Conservation (phyloP, 35 echinoderm and acorn worm genomes). For the Ophiothrix spiculata region DNA sequence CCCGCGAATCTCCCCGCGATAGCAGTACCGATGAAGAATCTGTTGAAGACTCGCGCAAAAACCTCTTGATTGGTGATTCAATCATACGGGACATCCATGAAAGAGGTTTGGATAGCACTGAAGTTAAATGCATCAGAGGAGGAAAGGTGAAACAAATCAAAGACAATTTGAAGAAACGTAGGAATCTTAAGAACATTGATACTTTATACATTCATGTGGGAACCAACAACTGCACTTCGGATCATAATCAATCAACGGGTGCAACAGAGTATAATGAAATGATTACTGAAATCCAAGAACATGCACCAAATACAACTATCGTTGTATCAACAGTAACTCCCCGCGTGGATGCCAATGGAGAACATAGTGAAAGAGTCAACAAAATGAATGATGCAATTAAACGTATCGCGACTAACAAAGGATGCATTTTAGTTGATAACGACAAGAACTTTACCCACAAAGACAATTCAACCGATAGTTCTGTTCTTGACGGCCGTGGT, state of each 20-base stretch:
- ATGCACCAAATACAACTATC: neutral
- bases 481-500: neutral
- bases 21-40: too few species aligned
- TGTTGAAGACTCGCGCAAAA: too few species aligned
- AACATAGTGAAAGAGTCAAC: conserved; percentile 1
- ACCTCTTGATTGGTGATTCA: conserved; percentile 36
- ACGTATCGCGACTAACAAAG: neutral
- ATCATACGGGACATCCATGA: conserved; percentile 30
- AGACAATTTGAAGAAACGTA: neutral
- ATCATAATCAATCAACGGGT: neutral
- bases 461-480: conserved; percentile 5
- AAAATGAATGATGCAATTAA: conserved; percentile 4
- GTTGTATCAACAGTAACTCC: conserved; percentile 28
- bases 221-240: conserved; percentile 38
- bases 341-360: neutral
- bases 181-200: neutral
- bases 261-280: neutral
- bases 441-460: conserved; percentile 39
- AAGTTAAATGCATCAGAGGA: conserved; percentile 14
- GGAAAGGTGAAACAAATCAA: conserved; percentile 4
- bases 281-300: neutral
- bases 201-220: conserved; percentile 15
- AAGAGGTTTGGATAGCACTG: conserved; percentile 1
- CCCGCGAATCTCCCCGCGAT: too few species aligned
- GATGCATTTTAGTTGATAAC: conserved; percentile 17